Conservation (phyloP, 2,888 invertebrate species). For the Pediacus dermestoides region DNA sequence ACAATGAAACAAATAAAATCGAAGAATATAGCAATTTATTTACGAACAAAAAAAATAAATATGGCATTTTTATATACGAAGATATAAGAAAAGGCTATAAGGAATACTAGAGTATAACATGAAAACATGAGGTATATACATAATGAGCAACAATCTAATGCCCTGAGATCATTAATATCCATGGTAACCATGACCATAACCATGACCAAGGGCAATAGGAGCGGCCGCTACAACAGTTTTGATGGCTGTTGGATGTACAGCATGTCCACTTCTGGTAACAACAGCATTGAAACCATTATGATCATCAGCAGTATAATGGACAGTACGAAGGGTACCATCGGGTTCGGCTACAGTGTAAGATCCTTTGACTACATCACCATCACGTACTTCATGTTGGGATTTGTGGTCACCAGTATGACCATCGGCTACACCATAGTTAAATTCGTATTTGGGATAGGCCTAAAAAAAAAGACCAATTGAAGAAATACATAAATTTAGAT, state of each 20-base stretch:
- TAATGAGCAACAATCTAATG: not conserved
- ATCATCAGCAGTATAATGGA: conserved; percentile 67
- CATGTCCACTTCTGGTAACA: conserved; percentile 63
- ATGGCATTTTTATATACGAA: conserved; percentile 21
- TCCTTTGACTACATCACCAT: conserved; percentile 62
- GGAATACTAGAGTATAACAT: conserved; percentile 19
- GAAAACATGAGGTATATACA: conserved; percentile 28
- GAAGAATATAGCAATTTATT: conserved; percentile 6
- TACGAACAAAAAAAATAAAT: conserved; percentile 19
- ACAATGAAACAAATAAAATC: too few relatives aligned
- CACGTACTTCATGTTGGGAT: conserved; percentile 51
- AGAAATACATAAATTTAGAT: not conserved
- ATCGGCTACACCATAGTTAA: conserved; percentile 63
- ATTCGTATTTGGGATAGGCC: conserved; percentile 61
- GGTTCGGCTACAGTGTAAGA: conserved; percentile 52
- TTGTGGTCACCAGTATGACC: conserved; percentile 58
- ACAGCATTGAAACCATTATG: conserved; percentile 70
- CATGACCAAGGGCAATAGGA: conserved; percentile 13
- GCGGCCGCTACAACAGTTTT: conserved; percentile 14
- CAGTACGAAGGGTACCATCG: conserved; percentile 51
- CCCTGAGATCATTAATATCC: conserved; percentile 3
- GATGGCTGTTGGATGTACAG: conserved; percentile 54
- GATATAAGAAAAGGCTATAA: conserved; percentile 20
- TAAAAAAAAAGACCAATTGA: conserved; percentile 18
- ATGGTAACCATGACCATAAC: conserved; percentile 16